Conservation (phyloP, 92 coral and sea anemone genomes). For the Epizoanthus fatuus region DNA sequence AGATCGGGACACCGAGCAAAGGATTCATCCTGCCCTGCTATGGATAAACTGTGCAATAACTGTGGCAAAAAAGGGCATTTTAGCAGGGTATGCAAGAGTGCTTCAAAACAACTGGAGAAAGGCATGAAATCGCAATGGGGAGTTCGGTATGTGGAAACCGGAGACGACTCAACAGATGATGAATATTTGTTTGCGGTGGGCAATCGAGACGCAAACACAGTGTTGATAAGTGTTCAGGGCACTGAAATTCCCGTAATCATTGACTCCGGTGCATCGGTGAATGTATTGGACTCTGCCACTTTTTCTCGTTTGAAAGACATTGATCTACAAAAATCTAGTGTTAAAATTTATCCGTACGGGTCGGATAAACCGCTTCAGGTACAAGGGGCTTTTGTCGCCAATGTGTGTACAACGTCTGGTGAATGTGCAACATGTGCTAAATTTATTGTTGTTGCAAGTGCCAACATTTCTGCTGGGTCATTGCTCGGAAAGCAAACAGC, state of each 20-base stretch:
- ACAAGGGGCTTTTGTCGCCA: neutral
- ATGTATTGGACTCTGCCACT: no score
- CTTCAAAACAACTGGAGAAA: no score
- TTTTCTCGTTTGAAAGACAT: no score
- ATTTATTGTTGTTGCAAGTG: neutral
- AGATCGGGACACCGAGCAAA: slow-evolving; percentile 51
- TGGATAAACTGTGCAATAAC: slow-evolving; percentile 30
- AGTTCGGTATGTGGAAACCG: slow-evolving; percentile 44
- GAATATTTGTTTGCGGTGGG: slow-evolving; percentile 37
- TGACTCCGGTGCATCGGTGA: slow-evolving; percentile 48
- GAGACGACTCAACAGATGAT: slow-evolving; percentile 1
- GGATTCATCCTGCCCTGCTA: slow-evolving; percentile 51
- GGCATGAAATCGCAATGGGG: neutral
- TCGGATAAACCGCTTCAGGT: no score
- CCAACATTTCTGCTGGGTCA: slow-evolving; percentile 17
- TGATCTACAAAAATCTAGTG: no score
- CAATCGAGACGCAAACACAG: neutral
- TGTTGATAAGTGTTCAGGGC: neutral
- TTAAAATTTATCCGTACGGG: no score
- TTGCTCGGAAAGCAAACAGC: slow-evolving; percentile 49
- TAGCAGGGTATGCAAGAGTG: neutral
- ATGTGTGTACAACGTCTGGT: neutral
- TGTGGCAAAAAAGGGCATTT: slow-evolving; percentile 54
- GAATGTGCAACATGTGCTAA: slow-evolving; percentile 34
- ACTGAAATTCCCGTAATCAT: slow-evolving; percentile 35